Conservation (phyloP, 1,140 invertebrate genomes). For the Pseudoatta argentina region DNA sequence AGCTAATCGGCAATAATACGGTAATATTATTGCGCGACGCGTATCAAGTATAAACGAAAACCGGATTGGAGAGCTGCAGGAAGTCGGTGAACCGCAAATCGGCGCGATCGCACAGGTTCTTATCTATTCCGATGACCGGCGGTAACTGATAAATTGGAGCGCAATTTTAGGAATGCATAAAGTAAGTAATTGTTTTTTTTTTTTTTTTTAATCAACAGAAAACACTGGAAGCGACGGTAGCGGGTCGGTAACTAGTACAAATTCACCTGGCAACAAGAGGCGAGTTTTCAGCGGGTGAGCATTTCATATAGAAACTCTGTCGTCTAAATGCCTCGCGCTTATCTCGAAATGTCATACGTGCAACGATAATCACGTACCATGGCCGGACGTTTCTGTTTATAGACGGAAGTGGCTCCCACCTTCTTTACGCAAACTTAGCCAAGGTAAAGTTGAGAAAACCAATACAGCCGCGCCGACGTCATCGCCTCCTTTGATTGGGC, state of each 20-base stretch:
- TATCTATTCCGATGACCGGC: conserved; percentile 41
- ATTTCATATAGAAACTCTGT: conserved; percentile 66
- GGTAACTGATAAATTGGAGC: neutral
- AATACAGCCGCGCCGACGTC: conserved; percentile 84
- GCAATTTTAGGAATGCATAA: neutral
- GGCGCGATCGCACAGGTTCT: conserved; percentile 14
- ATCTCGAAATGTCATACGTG: conserved; percentile 59
- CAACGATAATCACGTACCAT: conserved; percentile 71
- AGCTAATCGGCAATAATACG: too few species aligned
- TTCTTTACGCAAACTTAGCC: conserved; percentile 95
- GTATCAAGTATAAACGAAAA: neutral
- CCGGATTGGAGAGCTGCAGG: neutral
- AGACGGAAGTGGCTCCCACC: conserved; percentile 97
- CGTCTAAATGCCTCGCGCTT: conserved; percentile 16
- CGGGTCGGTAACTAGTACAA: conserved; percentile 86
- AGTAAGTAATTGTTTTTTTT: neutral
- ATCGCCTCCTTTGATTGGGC: conserved; percentile 57
- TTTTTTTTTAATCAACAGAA: conserved; percentile 84
- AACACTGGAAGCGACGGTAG: conserved; percentile 87
- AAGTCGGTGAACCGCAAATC: conserved; percentile 41
- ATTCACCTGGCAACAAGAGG: conserved; percentile 93
- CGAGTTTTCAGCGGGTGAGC: conserved; percentile 93
- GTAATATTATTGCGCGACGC: neutral
- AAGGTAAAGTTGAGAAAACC: conserved; percentile 94
- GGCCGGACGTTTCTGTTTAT: conserved; percentile 49